Evolutionary conservation across 2,113 vertebrate species (phyloP).

Genomic region (Onychostoma macrolepis): DNA sequence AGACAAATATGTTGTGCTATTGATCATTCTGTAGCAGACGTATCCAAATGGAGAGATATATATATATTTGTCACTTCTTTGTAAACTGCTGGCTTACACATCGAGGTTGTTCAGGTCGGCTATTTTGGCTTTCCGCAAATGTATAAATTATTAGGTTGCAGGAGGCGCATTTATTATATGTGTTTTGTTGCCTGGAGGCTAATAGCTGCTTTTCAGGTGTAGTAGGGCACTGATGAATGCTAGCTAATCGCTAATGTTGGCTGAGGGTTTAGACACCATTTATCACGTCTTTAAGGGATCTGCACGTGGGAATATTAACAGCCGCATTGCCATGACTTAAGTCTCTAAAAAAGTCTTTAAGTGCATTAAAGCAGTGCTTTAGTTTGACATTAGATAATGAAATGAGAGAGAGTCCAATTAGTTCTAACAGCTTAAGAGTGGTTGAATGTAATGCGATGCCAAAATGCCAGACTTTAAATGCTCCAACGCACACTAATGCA

Average conservation of each 20-base stretch:
- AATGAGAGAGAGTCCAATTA: slow-evolving; percentile 25
- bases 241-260: slow-evolving; percentile 64
- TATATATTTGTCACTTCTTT: slow-evolving; percentile 21
- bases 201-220: slow-evolving; percentile 57
- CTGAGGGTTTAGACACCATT: slow-evolving; percentile 57
- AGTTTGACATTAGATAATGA: slow-evolving; percentile 50
- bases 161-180: slow-evolving; percentile 62
- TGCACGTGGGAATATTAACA: slow-evolving; percentile 62
- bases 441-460: slow-evolving; percentile 21
- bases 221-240: slow-evolving; percentile 61
- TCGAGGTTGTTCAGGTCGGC: slow-evolving; percentile 44
- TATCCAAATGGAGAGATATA: background rate
- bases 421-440: slow-evolving; percentile 33
- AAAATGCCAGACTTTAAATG: slow-evolving; percentile 36
- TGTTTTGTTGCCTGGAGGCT: slow-evolving; percentile 61
- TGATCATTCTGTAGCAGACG: slow-evolving; percentile 14
- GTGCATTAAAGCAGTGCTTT: slow-evolving; percentile 57
- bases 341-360: slow-evolving; percentile 56
- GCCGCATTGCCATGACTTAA: slow-evolving; percentile 44
- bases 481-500: slow-evolving; percentile 37
- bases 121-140: slow-evolving; percentile 56
- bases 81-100: slow-evolving; percentile 42
- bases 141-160: slow-evolving; percentile 61
- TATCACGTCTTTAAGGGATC: slow-evolving; percentile 63
- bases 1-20: background rate